Conservation (phyloP, 2,888 invertebrate species). For the Cantharis lateralis region DNA sequence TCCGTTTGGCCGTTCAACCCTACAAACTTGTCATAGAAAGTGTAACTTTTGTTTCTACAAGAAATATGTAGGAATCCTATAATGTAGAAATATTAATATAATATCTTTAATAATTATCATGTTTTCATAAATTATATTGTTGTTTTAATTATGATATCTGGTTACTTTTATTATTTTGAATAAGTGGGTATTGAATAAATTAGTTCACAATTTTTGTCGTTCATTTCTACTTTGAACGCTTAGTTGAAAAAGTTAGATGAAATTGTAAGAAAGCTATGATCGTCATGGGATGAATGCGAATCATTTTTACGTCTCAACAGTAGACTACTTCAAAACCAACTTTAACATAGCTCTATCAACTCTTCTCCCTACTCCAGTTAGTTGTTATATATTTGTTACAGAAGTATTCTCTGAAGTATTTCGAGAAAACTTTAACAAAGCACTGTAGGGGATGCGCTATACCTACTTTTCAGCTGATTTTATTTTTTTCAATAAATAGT, state of each 20-base stretch:
- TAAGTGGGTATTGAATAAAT: not conserved
- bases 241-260: slow-evolving; percentile 19
- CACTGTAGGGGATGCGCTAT: slow-evolving; percentile 4
- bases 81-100: too few relatives aligned
- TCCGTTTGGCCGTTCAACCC: too few relatives aligned
- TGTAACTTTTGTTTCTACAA: too few relatives aligned
- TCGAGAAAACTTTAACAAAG: slow-evolving; percentile 16
- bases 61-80: too few relatives aligned
- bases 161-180: not conserved
- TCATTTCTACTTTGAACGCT: not conserved
- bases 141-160: not conserved
- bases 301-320: slow-evolving; percentile 24
- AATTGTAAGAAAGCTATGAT: slow-evolving; percentile 19
- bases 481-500: not conserved
- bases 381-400: slow-evolving; percentile 25
- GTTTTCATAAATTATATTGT: too few relatives aligned
- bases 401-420: slow-evolving; percentile 10
- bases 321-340: slow-evolving; percentile 21
- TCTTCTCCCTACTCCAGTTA: slow-evolving; percentile 11
- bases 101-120: too few relatives aligned
- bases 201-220: not conserved
- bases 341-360: slow-evolving; percentile 12
- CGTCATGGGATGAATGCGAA: slow-evolving; percentile 24
- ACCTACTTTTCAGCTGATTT: slow-evolving; percentile 8
- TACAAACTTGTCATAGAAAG: too few relatives aligned